Evolutionary conservation across 1,140 invertebrate species (phyloP), one percentile per base, ranked within the genome.

Genomic region (Polypedilum vanderplanki): DNA sequence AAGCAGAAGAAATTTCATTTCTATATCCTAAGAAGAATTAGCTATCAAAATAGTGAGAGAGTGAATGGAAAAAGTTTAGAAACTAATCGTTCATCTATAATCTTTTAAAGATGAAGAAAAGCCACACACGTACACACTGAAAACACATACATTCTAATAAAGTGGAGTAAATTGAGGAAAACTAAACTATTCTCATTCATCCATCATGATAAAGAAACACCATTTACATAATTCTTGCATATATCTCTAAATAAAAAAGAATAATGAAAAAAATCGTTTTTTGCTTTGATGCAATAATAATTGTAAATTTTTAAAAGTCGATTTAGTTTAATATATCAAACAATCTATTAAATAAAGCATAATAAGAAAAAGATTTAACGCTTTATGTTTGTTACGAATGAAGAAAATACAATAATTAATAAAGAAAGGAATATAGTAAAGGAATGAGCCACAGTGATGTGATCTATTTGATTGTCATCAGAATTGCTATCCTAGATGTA

Each of bases 221-320:
- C 46, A 57, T 57, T 57, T 57, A 57, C n/a, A 57, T 33, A 33
- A 33, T 57, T n/a, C n/a, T 57, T 57, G 12, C 46, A 15, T 57
- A 57, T 57, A 12, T 57, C 46, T 57, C n/a, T 57, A 57, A 9
- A 57, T 57, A 57, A 57, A 57, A 57, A 46, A 57, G 15, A 57
- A 57, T 12, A n/a, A 57, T 15, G 10, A 15, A 57, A 57, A 57
- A 57, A 12, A 57, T 57, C 46, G 46, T 57, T 57, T 57, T 57
- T 57, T 57, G 46, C 46, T 57, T 57, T 57, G 12, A 57, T 57
- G 46, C 46, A 57, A 57, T 57, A 57, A 57, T 57, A 57, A 57
- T 57, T 57, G 46, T 57, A 57, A 57, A 57, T 57, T 57, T 57
- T 57, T 57, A 33, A 57, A 57, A n/a, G n/a, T 57, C 46, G 46